Evolutionary conservation across 1,140 invertebrate genomes (phyloP).

Genomic region (Drosophila melanica): DNA sequence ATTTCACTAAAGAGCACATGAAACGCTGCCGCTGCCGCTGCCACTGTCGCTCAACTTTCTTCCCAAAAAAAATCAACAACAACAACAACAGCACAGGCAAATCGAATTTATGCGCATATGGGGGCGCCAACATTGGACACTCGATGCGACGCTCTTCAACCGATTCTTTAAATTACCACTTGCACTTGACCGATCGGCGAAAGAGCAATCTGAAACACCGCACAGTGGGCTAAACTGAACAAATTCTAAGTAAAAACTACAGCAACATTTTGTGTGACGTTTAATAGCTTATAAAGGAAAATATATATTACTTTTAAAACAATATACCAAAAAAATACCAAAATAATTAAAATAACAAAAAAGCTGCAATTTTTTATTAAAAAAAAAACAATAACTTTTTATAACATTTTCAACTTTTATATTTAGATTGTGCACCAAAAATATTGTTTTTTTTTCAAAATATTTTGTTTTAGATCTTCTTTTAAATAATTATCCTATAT

Average conservation of each 20-base stretch:
- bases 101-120: slow-evolving; percentile 67
- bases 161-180: slow-evolving; percentile 82
- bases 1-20: slow-evolving; percentile 77
- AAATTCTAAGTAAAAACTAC: background rate
- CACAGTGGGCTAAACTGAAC: slow-evolving; percentile 11
- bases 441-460: too few species aligned
- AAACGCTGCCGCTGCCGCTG: slow-evolving; percentile 56
- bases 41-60: slow-evolving; percentile 60
- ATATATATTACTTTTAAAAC: too few species aligned
- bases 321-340: too few species aligned
- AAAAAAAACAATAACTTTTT: too few species aligned
- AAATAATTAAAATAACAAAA: too few species aligned
- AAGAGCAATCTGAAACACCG: slow-evolving; percentile 19
- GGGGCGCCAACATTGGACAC: slow-evolving; percentile 73
- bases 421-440: too few species aligned
- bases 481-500: too few species aligned
- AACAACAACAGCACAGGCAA: slow-evolving; percentile 19
- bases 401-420: too few species aligned
- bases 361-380: too few species aligned
- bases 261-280: background rate
- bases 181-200: slow-evolving; percentile 73
- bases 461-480: too few species aligned
- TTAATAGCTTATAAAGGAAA: background rate
- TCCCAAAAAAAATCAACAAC: slow-evolving; percentile 32
- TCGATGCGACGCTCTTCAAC: slow-evolving; percentile 44